Conservation (phyloP, 2,113 vertebrate species). For the Brienomyrus longianalis region DNA sequence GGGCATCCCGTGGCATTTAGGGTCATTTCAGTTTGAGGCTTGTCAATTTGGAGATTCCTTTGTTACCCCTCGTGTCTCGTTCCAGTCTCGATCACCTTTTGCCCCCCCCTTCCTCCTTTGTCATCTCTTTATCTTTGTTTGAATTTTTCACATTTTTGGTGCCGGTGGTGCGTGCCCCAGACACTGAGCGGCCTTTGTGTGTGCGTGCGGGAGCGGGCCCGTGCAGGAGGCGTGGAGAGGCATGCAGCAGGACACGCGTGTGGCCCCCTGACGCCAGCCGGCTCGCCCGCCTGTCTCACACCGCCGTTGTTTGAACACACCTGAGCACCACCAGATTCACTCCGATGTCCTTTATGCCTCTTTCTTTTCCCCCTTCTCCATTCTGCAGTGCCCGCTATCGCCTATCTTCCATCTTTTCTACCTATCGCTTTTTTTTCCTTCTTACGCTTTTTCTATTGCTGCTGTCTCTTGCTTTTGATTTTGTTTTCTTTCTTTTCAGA, state of each 20-base stretch:
- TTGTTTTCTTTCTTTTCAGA: not conserved
- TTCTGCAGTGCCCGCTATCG: not conserved
- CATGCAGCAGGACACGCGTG: conserved; percentile 37
- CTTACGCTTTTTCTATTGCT: not conserved
- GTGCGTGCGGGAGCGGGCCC: conserved; percentile 3
- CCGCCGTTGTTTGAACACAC: conserved; percentile 66
- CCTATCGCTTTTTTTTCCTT: not conserved
- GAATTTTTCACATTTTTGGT: conserved; percentile 55
- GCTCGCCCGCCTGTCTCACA: conserved; percentile 66
- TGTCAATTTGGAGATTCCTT: not conserved
- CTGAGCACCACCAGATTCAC: conserved; percentile 61
- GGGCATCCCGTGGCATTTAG: not conserved
- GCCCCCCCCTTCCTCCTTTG: conserved; percentile 18
- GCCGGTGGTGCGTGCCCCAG: conserved; percentile 40
- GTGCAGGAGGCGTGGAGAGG: conserved; percentile 28
- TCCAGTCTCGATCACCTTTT: not conserved
- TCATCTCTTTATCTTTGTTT: conserved; percentile 25
- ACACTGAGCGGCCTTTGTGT: conserved; percentile 54
- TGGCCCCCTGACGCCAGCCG: conserved; percentile 68
- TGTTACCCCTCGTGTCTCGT: not conserved
- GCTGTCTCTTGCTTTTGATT: not conserved
- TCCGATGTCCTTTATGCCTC: not conserved
- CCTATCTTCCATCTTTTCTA: not conserved
- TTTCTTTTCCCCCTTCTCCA: not conserved
- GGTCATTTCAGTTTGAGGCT: conserved; percentile 4